phyloP scores from a whole-genome alignment of 1,140 invertebrate genomes.

The Cydia pomonella region DNA sequence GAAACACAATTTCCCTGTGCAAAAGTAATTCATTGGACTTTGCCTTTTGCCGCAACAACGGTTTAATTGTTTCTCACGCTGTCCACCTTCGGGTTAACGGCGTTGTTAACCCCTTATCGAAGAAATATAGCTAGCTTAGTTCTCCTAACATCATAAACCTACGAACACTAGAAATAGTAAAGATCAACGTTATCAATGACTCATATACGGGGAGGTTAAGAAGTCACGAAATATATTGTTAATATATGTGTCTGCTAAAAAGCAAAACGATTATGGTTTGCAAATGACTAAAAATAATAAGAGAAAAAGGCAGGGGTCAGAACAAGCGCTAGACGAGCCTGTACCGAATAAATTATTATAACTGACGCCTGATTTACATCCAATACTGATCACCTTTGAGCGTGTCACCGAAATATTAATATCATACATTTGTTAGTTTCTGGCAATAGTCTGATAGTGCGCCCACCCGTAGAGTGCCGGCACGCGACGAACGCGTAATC shows the following conservation, averaged over 20 bases:
- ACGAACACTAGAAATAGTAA: not conserved
- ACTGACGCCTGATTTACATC: conserved; percentile 26
- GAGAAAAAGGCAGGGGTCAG: conserved; percentile 1
- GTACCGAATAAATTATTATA: conserved; percentile 13
- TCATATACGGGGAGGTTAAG: not conserved
- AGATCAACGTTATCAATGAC: not conserved
- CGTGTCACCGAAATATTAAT: conserved; percentile 24
- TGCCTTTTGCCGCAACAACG: conserved; percentile 12
- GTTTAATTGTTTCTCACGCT: conserved; percentile 15
- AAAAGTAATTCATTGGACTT: conserved; percentile 5
- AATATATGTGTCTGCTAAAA: conserved; percentile 12
- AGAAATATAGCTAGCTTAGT: not conserved
- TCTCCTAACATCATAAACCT: not conserved
- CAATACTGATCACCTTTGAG: not conserved
- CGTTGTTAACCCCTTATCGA: conserved; percentile 29
- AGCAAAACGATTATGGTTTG: conserved; percentile 4
- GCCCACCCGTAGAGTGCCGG: conserved; percentile 9
- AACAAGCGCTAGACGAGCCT: not conserved
- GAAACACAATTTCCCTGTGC: conserved; percentile 11
- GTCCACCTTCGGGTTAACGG: conserved; percentile 23
- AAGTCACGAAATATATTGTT: conserved; percentile 8
- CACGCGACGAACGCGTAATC: conserved; percentile 6
- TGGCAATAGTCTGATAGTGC: conserved; percentile 6
- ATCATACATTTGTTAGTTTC: conserved; percentile 14
- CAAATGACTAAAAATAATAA: conserved; percentile 4